phyloP scores from a whole-genome alignment of 2,113 vertebrate genomes.

The Dipodomys spectabilis region DNA sequence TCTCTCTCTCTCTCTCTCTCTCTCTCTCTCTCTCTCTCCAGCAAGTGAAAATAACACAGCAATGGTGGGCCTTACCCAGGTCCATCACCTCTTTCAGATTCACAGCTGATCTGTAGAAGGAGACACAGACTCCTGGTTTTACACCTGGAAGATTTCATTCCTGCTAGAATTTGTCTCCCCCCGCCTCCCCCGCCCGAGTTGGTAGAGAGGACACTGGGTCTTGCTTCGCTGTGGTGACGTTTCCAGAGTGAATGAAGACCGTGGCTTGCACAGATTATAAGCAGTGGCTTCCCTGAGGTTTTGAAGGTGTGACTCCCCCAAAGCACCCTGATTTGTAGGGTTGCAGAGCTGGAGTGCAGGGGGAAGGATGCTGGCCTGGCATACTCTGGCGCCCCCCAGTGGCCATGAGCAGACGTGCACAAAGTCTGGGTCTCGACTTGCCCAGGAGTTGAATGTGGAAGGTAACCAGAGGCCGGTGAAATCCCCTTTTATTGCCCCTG shows the following conservation, averaged over 20 bases:
- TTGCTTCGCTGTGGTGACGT: background rate
- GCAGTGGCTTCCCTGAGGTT: conserved; percentile 19
- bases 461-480: background rate
- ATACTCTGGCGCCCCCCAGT: conserved; percentile 83
- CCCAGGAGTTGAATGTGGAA: too few relatives aligned
- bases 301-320: conserved; percentile 59
- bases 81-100: background rate
- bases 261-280: background rate
- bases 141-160: background rate
- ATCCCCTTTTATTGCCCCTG: background rate
- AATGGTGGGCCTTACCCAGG: background rate
- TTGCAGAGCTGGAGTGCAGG: fast-evolving
- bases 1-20: too few relatives aligned
- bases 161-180: background rate
- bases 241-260: conserved; percentile 39
- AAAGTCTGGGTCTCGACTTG: fast-evolving
- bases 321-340: background rate
- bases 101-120: background rate
- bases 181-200: background rate
- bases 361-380: background rate
- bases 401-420: background rate
- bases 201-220: background rate
- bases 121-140: background rate
- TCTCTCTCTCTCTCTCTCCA: background rate
- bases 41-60: background rate